Evolutionary conservation across 2,888 invertebrate genomes (phyloP).

Genomic region (Criorhina ranunculi): DNA sequence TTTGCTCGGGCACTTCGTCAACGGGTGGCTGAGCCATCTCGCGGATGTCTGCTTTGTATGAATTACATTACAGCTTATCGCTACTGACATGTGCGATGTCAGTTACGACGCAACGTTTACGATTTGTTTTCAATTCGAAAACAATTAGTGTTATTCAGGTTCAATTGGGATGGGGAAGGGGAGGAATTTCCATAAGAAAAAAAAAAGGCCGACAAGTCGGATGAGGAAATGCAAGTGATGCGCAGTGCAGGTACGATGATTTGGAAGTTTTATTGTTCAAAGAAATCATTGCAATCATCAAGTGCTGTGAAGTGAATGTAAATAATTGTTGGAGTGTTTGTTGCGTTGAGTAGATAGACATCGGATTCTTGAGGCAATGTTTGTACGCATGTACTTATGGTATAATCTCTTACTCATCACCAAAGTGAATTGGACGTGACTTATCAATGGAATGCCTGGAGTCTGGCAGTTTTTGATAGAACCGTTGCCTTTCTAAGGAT

Average conservation of each 20-base stretch:
- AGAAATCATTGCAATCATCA: slow-evolving; percentile 13
- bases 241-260: background rate
- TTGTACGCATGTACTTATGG: no score
- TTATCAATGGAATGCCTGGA: no score
- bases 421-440: no score
- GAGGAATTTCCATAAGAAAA: background rate
- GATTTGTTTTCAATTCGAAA: slow-evolving; percentile 18
- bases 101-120: slow-evolving; percentile 12
- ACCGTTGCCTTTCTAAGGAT: no score
- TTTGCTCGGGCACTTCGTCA: slow-evolving; percentile 37
- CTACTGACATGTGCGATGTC: slow-evolving; percentile 20
- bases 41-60: slow-evolving; percentile 4
- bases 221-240: slow-evolving; percentile 17
- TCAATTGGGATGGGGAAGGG: background rate
- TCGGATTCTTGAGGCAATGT: no score
- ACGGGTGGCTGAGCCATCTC: slow-evolving; percentile 10
- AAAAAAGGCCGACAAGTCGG: background rate
- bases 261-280: slow-evolving; percentile 19
- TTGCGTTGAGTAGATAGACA: background rate
- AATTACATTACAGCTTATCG: slow-evolving; percentile 25
- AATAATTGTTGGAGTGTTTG: background rate
- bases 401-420: no score
- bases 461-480: no score
- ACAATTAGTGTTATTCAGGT: slow-evolving; percentile 18
- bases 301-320: background rate